phyloP scores from a whole-genome alignment of 2,888 invertebrate genomes.

The Trissolcus brochymenae region DNA sequence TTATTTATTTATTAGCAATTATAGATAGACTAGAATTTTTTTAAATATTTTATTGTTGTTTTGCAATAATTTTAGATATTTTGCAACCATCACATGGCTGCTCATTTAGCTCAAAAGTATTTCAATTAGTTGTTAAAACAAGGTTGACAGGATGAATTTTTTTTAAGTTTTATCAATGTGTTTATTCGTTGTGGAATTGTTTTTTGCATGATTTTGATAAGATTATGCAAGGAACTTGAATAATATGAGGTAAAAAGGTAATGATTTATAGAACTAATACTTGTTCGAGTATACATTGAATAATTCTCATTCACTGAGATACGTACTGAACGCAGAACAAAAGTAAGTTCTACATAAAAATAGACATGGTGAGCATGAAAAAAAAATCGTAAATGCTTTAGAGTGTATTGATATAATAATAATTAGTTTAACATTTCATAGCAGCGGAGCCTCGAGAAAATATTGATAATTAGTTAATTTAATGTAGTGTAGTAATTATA shows the following conservation, averaged over 20 bases:
- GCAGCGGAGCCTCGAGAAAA: slow-evolving; percentile 67
- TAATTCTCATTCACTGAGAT: slow-evolving; percentile 67
- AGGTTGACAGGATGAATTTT: neutral
- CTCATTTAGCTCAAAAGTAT: too few relatives aligned
- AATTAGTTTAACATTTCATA: slow-evolving; percentile 64
- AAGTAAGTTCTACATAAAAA: slow-evolving; percentile 54
- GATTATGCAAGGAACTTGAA: slow-evolving; percentile 43
- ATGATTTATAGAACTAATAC: slow-evolving; percentile 46
- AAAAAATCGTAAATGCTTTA: slow-evolving; percentile 59
- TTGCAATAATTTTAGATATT: too few relatives aligned
- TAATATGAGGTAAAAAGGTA: slow-evolving; percentile 51
- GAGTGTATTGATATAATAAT: slow-evolving; percentile 26
- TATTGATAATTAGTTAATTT: too few relatives aligned
- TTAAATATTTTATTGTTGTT: too few relatives aligned
- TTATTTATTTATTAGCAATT: too few relatives aligned
- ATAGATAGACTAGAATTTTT: too few relatives aligned
- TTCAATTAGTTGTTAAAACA: too few relatives aligned
- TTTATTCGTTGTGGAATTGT: neutral
- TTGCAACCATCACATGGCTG: too few relatives aligned
- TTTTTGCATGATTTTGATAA: slow-evolving; percentile 17
- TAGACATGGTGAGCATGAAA: slow-evolving; percentile 52
- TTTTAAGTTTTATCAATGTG: neutral
- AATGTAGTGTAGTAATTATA: too few relatives aligned
- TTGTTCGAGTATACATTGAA: slow-evolving; percentile 27
- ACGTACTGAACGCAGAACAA: slow-evolving; percentile 64